Conservation (phyloP, 2,113 vertebrate species). For the Felis chaus region DNA sequence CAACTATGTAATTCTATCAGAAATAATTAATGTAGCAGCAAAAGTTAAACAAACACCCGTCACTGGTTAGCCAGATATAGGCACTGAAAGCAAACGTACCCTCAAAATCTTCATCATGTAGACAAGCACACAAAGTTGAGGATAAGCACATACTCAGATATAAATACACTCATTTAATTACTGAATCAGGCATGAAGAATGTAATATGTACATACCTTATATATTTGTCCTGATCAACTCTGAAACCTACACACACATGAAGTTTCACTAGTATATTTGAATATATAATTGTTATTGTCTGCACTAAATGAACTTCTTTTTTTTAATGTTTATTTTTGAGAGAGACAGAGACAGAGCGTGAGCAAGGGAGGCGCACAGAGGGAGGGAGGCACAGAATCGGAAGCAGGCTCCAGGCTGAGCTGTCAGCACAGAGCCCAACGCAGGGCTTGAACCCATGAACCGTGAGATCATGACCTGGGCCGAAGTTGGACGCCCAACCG, state of each 20-base stretch:
- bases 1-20: background rate
- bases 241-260: background rate
- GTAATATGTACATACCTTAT: background rate
- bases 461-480: too few relatives aligned
- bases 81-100: background rate
- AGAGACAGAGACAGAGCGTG: too few relatives aligned
- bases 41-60: background rate
- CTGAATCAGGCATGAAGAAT: background rate
- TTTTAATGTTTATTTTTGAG: too few relatives aligned
- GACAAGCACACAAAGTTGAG: background rate
- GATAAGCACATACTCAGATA: background rate
- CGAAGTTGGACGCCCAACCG: too few relatives aligned
- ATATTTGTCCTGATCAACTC: background rate
- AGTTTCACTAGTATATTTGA: background rate
- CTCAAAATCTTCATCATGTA: background rate
- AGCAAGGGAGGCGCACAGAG: too few relatives aligned
- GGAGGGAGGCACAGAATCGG: too few relatives aligned
- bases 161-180: background rate
- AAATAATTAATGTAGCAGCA: background rate
- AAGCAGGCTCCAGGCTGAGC: too few relatives aligned
- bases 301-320: background rate
- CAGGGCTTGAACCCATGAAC: too few relatives aligned
- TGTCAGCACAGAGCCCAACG: too few relatives aligned
- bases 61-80: background rate
- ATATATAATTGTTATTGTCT: background rate